phyloP scores from a whole-genome alignment of 2,113 vertebrate species.

The Nansenia antarctica region DNA sequence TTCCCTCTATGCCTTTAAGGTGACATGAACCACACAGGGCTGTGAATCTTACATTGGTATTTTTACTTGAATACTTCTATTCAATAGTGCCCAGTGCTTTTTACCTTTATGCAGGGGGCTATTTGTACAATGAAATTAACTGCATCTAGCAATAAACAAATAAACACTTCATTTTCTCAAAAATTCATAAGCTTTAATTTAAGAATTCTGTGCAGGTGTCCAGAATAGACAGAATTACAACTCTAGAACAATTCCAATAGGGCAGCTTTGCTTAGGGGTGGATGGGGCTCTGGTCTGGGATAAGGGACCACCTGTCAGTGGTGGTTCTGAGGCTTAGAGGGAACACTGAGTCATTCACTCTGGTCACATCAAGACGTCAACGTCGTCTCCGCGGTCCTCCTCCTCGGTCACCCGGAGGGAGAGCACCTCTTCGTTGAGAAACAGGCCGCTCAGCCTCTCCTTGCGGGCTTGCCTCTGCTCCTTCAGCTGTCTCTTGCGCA shows the following conservation, averaged over 20 bases:
- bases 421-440: conserved; percentile 96
- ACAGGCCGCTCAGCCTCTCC: conserved; percentile 95
- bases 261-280: background rate
- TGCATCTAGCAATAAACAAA: conserved; percentile 10
- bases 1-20: conserved; percentile 71
- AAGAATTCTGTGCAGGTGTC: background rate
- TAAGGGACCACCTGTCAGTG: background rate
- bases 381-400: conserved; percentile 87
- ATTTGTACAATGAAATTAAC: background rate
- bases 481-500: conserved; percentile 96
- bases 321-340: conserved; percentile 77
- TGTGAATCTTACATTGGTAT: background rate
- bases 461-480: conserved; percentile 97
- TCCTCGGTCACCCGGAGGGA: conserved; percentile 95
- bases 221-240: conserved; percentile 1
- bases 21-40: conserved; percentile 28
- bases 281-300: background rate
- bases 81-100: background rate
- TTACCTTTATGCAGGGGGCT: background rate
- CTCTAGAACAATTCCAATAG: background rate
- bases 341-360: conserved; percentile 83
- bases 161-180: conserved; percentile 29
- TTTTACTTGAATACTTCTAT: background rate
- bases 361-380: conserved; percentile 97
- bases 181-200: background rate